phyloP scores from a whole-genome alignment of 1,140 invertebrate species.

The Mesaphorura yosii region DNA sequence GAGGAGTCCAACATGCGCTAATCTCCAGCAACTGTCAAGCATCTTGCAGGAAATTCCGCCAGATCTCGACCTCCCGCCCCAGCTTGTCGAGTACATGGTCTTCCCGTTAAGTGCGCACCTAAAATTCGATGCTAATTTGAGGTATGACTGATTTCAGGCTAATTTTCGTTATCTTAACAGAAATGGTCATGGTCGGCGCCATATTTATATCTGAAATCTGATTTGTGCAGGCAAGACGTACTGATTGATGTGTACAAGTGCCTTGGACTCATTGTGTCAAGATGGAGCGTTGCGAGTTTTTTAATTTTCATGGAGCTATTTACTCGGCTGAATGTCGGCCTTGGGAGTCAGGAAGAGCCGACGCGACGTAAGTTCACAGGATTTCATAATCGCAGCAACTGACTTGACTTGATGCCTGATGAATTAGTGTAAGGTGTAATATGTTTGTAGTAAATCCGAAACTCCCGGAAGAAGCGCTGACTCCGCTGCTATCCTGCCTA shows the following conservation, averaged over 20 bases:
- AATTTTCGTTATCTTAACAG: neutral
- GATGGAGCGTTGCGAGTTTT: neutral
- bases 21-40: neutral
- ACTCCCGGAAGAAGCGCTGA: constrained; percentile 5
- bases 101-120: neutral
- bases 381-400: neutral
- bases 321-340: neutral
- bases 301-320: neutral
- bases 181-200: neutral
- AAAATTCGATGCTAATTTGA: neutral
- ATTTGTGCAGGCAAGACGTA: neutral
- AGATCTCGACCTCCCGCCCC: neutral
- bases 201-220: neutral
- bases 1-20: neutral
- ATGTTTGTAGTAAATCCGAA: neutral
- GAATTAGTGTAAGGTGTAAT: neutral
- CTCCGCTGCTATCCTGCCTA: neutral
- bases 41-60: neutral
- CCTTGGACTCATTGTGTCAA: neutral
- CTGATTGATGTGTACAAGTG: neutral
- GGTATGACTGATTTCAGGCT: neutral
- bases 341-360: neutral
- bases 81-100: neutral
- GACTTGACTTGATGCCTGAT: too few relatives aligned
- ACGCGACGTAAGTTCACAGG: neutral